phyloP scores from a whole-genome alignment of 1,140 invertebrate genomes.

The Drosophila nasuta region DNA sequence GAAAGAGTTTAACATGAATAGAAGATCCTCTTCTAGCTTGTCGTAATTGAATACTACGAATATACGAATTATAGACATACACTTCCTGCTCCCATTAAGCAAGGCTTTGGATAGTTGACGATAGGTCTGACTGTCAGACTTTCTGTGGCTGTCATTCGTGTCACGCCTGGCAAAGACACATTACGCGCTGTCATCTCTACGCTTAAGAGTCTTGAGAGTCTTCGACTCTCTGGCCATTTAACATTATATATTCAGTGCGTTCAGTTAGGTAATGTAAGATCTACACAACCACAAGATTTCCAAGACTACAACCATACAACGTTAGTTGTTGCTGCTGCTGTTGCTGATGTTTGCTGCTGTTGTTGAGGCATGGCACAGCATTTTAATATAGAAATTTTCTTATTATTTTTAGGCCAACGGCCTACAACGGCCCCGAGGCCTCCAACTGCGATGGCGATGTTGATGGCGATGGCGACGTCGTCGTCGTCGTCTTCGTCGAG shows the following conservation, averaged over 20 bases:
- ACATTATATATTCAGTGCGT: conserved; percentile 48
- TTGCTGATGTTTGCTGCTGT: conserved; percentile 15
- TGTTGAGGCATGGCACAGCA: conserved; percentile 75
- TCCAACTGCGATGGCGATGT: conserved; percentile 21
- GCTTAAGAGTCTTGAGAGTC: neutral
- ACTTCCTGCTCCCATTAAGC: neutral
- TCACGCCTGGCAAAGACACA: neutral
- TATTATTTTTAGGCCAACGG: conserved; percentile 83
- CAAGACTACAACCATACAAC: conserved; percentile 29
- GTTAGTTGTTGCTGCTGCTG: conserved; percentile 11
- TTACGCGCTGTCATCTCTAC: conserved; percentile 3
- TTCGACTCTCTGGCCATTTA: conserved; percentile 3
- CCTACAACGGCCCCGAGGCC: conserved; percentile 75
- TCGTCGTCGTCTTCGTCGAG: conserved; percentile 1
- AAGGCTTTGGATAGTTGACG: neutral
- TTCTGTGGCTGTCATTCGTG: neutral
- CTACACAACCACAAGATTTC: conserved; percentile 44
- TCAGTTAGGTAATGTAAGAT: conserved; percentile 52
- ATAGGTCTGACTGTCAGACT: neutral
- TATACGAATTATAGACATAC: neutral
- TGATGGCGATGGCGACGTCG: conserved; percentile 10
- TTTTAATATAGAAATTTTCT: conserved; percentile 84
- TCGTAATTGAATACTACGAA: too few species aligned
- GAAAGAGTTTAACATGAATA: too few species aligned
- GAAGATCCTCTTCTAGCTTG: too few species aligned